Conservation (phyloP, 2,113 vertebrate species). For the Macaca mulatta region DNA sequence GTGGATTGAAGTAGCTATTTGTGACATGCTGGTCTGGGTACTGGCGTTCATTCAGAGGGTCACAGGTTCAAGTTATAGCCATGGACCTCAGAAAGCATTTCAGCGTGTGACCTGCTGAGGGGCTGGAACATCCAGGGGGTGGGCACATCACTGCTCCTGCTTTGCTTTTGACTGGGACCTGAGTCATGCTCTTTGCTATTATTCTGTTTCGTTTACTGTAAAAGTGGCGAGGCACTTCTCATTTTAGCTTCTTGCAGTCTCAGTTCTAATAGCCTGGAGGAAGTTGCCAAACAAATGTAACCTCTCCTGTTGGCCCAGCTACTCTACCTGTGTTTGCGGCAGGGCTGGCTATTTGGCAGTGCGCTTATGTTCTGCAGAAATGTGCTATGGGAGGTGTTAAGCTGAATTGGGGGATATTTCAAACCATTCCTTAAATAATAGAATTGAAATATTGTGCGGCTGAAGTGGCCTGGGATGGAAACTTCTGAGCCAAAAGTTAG, state of each 20-base stretch:
- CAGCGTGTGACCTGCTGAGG: not conserved
- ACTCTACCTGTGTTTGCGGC: not conserved
- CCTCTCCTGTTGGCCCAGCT: not conserved
- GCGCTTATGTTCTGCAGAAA: not conserved
- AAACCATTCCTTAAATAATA: constrained; percentile 41
- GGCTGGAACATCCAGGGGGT: accelerated
- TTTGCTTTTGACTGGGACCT: not conserved
- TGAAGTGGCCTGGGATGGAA: constrained; percentile 34
- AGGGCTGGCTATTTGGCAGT: not conserved
- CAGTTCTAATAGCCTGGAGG: not conserved
- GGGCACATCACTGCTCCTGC: not conserved
- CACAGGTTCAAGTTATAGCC: not conserved
- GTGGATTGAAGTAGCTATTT: not conserved
- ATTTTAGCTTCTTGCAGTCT: not conserved
- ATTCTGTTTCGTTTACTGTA: not conserved
- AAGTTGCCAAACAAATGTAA: constrained; percentile 21
- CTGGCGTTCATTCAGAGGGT: not conserved
- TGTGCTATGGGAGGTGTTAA: constrained; percentile 1
- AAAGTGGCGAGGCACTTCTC: not conserved
- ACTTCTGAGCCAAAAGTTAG: constrained; percentile 42
- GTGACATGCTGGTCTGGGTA: not conserved
- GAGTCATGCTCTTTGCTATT: not conserved
- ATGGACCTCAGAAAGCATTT: not conserved
- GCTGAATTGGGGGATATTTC: constrained; percentile 31
- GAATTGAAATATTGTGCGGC: constrained; percentile 53